These are phyloP conservation scores for Ammodytes marinus DNA, from an alignment of 2,113 vertebrate genomes.

Conservation along the genomic window DNA sequence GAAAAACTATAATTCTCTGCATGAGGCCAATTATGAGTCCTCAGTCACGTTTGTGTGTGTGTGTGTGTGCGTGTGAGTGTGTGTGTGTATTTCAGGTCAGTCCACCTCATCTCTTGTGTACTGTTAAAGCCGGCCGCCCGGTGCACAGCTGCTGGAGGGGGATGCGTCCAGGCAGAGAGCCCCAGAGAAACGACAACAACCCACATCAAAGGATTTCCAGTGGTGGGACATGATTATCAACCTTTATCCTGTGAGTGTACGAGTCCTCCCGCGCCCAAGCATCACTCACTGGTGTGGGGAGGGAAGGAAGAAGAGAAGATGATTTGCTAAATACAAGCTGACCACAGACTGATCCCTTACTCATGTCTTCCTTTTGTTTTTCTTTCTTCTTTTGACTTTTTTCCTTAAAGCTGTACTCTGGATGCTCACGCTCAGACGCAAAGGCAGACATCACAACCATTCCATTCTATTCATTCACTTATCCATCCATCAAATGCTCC, in stretches of 20 bases:
- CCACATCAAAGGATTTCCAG: constrained; percentile 79
- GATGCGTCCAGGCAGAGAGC: constrained; percentile 63
- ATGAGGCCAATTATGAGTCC: neutral
- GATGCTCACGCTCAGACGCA: constrained; percentile 7
- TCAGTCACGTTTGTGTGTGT: constrained; percentile 2
- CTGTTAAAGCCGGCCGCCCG: constrained; percentile 31
- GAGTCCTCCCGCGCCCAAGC: constrained; percentile 63
- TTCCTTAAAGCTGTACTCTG: neutral
- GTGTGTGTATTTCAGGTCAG: constrained; percentile 4
- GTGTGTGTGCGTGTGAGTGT: neutral
- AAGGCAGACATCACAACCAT: constrained; percentile 1
- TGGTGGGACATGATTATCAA: constrained; percentile 69
- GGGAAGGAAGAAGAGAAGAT: constrained; percentile 32
- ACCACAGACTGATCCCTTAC: constrained; percentile 51
- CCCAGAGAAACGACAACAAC: constrained; percentile 70
- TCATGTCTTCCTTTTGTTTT: constrained; percentile 35
- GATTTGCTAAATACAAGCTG: constrained; percentile 54
- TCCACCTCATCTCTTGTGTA: constrained; percentile 20
- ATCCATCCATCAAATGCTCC: constrained; percentile 9
- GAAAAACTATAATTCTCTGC: neutral
- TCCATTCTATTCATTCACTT: constrained; percentile 9
- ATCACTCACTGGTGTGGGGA: constrained; percentile 60
- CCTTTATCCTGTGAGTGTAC: constrained; percentile 59
- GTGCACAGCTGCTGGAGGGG: constrained; percentile 71
- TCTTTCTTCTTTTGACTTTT: constrained; percentile 6